Evolutionary conservation across 2,888 invertebrate genomes (phyloP).

Genomic region (Cantharis flavilabris): DNA sequence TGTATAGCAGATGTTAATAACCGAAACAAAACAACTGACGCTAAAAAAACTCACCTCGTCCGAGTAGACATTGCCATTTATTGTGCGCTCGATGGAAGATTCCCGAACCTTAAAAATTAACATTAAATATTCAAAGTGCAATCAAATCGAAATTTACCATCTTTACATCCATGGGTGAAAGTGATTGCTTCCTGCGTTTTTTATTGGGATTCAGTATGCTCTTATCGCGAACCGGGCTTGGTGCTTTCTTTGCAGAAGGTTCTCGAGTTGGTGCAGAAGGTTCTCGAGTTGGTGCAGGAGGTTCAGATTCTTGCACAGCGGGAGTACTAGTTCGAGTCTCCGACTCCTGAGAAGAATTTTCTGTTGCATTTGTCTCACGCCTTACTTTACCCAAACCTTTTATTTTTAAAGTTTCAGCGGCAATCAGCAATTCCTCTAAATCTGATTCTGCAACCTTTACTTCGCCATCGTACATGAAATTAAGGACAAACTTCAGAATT

Average conservation of each 20-base stretch:
- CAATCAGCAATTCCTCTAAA: conserved; percentile 52
- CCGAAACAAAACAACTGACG: no score
- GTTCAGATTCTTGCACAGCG: background rate
- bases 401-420: conserved; percentile 56
- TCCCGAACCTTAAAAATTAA: background rate
- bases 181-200: conserved; percentile 23
- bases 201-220: background rate
- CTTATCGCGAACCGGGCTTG: background rate
- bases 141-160: background rate
- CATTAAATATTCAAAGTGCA: background rate
- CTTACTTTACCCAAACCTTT: conserved; percentile 54
- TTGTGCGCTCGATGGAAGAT: background rate
- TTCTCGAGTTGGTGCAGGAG: background rate
- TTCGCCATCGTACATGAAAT: conserved; percentile 60
- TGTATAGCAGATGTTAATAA: background rate
- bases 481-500: conserved; percentile 55
- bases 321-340: background rate
- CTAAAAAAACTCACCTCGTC: background rate
- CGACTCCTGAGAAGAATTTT: background rate
- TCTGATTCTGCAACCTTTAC: conserved; percentile 57
- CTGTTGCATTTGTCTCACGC: background rate
- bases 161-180: conserved; percentile 5
- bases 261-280: background rate
- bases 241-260: background rate
- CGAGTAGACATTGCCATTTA: background rate